These are phyloP conservation scores for Odontocerum albicorne DNA, from an alignment of 2,888 invertebrate genomes.

Conservation along the genomic window DNA sequence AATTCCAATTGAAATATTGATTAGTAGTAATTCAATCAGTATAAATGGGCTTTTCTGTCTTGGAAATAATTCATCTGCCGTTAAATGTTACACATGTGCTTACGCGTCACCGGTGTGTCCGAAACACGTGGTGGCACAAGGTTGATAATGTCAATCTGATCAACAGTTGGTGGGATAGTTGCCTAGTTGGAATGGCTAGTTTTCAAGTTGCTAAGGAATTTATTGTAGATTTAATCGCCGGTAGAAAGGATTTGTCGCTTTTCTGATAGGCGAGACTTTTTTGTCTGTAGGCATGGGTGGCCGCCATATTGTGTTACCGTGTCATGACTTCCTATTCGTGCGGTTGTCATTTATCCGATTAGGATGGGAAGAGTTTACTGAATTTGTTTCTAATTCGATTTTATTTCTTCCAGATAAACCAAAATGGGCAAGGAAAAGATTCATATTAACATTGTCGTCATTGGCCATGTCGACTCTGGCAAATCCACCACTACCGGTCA, in stretches of 20 bases:
- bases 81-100: too few species aligned
- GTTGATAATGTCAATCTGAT: not conserved
- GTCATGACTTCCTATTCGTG: slow-evolving; percentile 20
- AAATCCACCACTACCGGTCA: slow-evolving; percentile 98
- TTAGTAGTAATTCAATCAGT: too few species aligned
- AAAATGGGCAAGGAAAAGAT: slow-evolving; percentile 96
- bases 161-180: not conserved
- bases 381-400: slow-evolving; percentile 1
- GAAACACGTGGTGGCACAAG: slow-evolving; percentile 53
- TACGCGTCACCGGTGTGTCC: slow-evolving; percentile 56
- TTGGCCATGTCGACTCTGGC: slow-evolving; percentile 99
- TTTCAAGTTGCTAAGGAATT: not conserved
- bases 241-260: too few species aligned
- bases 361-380: not conserved
- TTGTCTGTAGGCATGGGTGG: slow-evolving; percentile 16
- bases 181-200: not conserved
- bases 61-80: too few species aligned
- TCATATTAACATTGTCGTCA: slow-evolving; percentile 99
- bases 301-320: slow-evolving; percentile 36
- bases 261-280: not conserved
- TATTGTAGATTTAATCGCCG: not conserved
- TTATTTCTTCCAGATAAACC: slow-evolving; percentile 55
- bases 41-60: too few species aligned
- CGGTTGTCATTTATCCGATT: not conserved
- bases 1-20: too few species aligned